Base-by-base conservation (phyloP, 2,888 invertebrate species). In the Timandra comae region DNA sequence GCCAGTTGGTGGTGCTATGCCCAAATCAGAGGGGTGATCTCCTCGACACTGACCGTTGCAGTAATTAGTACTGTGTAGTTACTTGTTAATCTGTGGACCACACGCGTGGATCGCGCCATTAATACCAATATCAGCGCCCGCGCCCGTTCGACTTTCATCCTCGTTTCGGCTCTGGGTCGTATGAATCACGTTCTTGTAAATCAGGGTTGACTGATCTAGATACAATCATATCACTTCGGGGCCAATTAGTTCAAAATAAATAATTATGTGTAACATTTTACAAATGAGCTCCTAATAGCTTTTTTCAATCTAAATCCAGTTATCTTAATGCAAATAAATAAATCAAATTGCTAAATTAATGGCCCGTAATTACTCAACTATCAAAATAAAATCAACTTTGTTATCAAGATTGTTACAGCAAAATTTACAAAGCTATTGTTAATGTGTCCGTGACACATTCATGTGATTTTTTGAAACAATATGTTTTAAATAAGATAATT, bases 21-120 rank as follows among this genome's bases (percentile, higher is more conserved):
- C 63, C 63, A 61, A 71, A 69, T 72, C 68, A 56, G 65, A 58
- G 51, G 58, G 59, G 56, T 56, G 67, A 71, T 74, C 71, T 61
- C 65, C 62, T 52, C 62, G 73, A 69, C 74, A 68, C 64, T 64
- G 70, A 56, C 56, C 47, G 56, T 46, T 51, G 57, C 56, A 56
- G 65, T 68, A 75, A 74, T 72, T 73, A 72, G 68, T 63, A 49
- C 51, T 43, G 29, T 39, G 35, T 37, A 46, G 41, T 34, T 48
- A 50, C 56, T 58, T 43, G 45, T 34, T 33, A 30, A 33, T 48
- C 20, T 30, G 41, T 37, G 50, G 76, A 77, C 78, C 78, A 77
- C 79, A 76, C 77, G 65, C 58, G 46, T 10, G 46, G 37, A 43
- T 23, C 38, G 35, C 46, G 49, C 45, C 49, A 50, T 58, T 51